Evolutionary conservation across 2,797 vertebrate species (phyloP), one percentile per base, ranked within the genome.

Genomic region (Ispidina picta): DNA sequence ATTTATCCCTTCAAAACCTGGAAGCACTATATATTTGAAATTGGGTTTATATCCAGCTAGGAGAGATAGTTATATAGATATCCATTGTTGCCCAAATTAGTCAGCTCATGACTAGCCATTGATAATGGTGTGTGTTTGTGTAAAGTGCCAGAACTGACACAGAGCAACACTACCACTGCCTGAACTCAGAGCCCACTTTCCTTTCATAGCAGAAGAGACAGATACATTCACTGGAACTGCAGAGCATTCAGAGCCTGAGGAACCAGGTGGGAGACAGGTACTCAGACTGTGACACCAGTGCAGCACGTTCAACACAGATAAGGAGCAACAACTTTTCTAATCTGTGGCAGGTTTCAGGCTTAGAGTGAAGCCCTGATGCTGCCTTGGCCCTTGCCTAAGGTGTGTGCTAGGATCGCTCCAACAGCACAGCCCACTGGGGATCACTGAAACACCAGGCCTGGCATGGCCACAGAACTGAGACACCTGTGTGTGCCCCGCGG

Each of bases 381-480:
- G 48, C 54, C 48, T 28, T 33, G 25, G 52, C 18, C 19, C 28
- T 79, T 54, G 37, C 29, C 60, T 52, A 72, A 64, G 28, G 69
- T 0, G 1, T 21, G 33, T 62, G 18, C 25, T 29, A 65, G 64
- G 29, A 35, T 10, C 1, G 1, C 18, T 58, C 35, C 12, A 52
- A 49, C 23, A 80, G 52, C n/a, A 65, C 59, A 56, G 51, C 29
- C 51, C 55, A 9, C 23, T 5, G 56, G 39, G 56, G 29, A 26
- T 49, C 72, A 31, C 63, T 8, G 41, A 60, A 66, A 62, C 49
- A 20, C 33, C 6, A 0, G 2, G 8, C 49, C 44, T 48, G 35
- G 31, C 35, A 83, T 44, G 18, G 29, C 52, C 51, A 4, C 12
- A 75, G 63, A 54, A 69, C 25, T 37, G 46, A 68, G 21, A 54